Percentiles rank a stretch among this genome's conserved stretches.
phyloP scores from a whole-genome alignment of 2,113 vertebrate genomes.

The Mastomys natalensis region DNA sequence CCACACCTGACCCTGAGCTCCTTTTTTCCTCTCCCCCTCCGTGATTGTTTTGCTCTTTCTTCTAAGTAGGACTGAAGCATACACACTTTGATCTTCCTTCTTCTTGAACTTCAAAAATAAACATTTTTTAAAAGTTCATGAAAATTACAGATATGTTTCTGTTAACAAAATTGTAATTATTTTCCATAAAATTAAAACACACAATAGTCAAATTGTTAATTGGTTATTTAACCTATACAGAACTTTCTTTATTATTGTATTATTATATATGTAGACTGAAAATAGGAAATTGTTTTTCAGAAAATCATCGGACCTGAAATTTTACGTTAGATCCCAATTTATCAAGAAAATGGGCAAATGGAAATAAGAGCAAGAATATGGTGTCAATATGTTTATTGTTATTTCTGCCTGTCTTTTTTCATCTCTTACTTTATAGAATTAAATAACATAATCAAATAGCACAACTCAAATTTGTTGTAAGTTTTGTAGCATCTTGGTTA shows the following conservation, averaged over 20 bases:
- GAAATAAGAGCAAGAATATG: not conserved
- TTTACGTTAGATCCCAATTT: not conserved
- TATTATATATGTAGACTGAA: not conserved
- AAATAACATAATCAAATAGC: not conserved
- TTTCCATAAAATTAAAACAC: not conserved
- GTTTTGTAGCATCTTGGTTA: not conserved
- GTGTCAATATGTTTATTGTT: not conserved
- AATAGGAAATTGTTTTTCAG: not conserved
- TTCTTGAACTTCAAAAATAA: not conserved
- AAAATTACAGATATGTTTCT: not conserved
- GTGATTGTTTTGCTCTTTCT: too few species aligned
- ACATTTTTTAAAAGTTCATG: not conserved
- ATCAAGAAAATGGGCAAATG: not conserved
- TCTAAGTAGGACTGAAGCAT: too few species aligned
- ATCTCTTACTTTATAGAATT: not conserved
- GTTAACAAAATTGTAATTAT: not conserved
- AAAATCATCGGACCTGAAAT: not conserved
- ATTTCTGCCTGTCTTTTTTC: not conserved
- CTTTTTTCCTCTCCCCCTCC: too few species aligned
- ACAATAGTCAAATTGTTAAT: not conserved
- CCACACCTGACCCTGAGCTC: too few species aligned
- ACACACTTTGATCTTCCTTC: too few species aligned
- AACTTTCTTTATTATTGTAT: not conserved
- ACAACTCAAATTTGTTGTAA: not conserved
- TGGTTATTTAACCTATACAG: not conserved